Conservation (phyloP, 2,797 vertebrate species). For the Gallirallus australis region DNA sequence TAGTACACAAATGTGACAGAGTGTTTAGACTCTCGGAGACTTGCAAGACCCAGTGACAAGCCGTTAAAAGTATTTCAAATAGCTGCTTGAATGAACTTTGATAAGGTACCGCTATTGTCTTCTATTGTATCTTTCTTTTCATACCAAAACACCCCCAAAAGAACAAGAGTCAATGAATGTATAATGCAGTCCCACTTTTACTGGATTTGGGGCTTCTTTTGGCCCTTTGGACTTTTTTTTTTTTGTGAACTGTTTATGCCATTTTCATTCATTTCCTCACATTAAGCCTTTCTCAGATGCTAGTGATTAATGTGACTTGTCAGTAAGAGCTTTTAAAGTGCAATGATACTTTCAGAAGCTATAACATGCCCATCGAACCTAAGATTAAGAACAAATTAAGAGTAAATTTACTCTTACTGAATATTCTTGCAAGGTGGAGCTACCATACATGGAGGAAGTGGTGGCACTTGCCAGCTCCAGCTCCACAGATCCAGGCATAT, state of each 20-base stretch:
- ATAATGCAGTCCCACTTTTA: conserved; percentile 85
- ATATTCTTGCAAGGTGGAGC: not conserved
- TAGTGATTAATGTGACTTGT: conserved; percentile 74
- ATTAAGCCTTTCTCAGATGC: conserved; percentile 71
- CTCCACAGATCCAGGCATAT: not conserved
- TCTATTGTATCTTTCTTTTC: conserved; percentile 87
- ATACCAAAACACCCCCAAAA: conserved; percentile 85
- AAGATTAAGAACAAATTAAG: conserved; percentile 75
- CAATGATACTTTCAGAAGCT: conserved; percentile 70
- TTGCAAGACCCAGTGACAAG: conserved; percentile 95
- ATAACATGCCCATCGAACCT: conserved; percentile 39
- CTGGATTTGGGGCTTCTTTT: conserved; percentile 79
- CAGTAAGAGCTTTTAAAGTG: conserved; percentile 71
- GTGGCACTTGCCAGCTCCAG: not conserved
- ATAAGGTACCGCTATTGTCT: conserved; percentile 91
- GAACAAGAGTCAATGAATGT: conserved; percentile 93
- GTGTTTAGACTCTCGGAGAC: conserved; percentile 89
- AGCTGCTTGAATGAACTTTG: conserved; percentile 91
- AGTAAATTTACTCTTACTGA: conserved; percentile 66
- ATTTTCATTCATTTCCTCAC: conserved; percentile 79
- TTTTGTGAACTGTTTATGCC: conserved; percentile 76
- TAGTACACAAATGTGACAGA: conserved; percentile 99
- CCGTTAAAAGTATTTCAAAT: conserved; percentile 96
- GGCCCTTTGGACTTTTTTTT: conserved; percentile 72
- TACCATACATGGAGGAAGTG: not conserved